These are phyloP conservation scores for Megaleporinus macrocephalus DNA, from an alignment of 2,113 vertebrate genomes.

Conservation along the genomic window DNA sequence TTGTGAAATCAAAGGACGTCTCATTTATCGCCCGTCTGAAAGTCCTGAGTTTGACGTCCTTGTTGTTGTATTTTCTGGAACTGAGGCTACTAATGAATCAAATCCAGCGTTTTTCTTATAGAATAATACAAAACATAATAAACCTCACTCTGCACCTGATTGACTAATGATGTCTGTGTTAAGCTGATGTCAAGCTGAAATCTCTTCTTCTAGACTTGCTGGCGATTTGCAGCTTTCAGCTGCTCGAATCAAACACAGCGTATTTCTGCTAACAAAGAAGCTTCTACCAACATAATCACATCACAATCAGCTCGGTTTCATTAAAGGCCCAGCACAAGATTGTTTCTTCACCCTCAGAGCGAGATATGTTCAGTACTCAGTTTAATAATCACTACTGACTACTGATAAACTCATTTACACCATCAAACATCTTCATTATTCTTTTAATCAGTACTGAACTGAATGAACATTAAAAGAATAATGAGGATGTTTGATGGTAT, in stretches of 20 bases:
- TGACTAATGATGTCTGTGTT: background rate
- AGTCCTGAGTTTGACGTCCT: background rate
- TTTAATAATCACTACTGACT: no score
- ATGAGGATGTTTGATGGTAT: no score
- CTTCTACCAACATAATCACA: background rate
- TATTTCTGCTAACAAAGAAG: no score
- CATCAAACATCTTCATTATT: no score
- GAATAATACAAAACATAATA: constrained; percentile 1
- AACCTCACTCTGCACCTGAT: background rate
- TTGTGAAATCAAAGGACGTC: constrained; percentile 7
- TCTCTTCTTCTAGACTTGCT: background rate
- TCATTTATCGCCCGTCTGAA: constrained; percentile 1
- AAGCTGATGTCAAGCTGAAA: background rate
- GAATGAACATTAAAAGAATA: no score
- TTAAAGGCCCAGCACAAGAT: no score
- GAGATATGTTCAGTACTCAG: no score
- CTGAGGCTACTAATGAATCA: constrained; percentile 2
- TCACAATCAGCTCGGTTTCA: no score
- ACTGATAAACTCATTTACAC: no score
- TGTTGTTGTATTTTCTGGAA: constrained; percentile 1
- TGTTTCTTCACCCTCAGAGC: no score
- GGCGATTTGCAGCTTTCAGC: background rate
- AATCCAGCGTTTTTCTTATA: background rate
- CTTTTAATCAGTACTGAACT: no score
- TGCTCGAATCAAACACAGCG: background rate